phyloP scores from a whole-genome alignment of 2,888 invertebrate species.

The Choreutis nemorana region DNA sequence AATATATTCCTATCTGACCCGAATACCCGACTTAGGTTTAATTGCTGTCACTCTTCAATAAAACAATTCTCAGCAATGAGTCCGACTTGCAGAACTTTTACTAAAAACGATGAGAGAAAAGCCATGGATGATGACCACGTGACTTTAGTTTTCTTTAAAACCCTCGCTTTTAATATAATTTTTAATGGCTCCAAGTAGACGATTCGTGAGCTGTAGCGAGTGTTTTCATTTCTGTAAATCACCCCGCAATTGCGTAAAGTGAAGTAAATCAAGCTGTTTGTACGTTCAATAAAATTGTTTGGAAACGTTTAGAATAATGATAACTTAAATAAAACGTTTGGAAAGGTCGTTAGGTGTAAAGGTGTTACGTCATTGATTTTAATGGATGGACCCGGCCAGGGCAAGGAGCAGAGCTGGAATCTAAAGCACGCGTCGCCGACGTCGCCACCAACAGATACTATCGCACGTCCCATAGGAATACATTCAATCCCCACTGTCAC shows the following conservation, averaged over 20 bases:
- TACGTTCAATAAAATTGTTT: constrained; percentile 38
- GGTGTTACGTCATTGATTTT: constrained; percentile 54
- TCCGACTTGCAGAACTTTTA: no score
- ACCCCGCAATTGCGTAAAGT: constrained; percentile 20
- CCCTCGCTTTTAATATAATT: no score
- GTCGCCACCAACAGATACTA: constrained; percentile 34
- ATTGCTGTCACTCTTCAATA: no score
- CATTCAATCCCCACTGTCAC: constrained; percentile 21
- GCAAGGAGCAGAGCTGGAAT: constrained; percentile 30
- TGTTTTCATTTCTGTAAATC: constrained; percentile 4
- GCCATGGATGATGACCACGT: no score
- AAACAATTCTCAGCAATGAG: no score
- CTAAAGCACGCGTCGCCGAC: constrained; percentile 56
- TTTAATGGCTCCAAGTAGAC: no score
- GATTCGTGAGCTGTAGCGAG: no score
- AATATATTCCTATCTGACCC: no score
- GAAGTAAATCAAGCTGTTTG: constrained; percentile 36
- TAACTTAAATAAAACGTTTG: constrained; percentile 38
- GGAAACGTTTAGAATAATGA: constrained; percentile 55
- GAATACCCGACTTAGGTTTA: no score
- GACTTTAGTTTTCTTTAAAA: no score
- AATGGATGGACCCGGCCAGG: constrained; percentile 50
- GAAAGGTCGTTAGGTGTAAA: constrained; percentile 37
- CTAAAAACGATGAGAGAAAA: no score
- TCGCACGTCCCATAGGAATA: constrained; percentile 50